A percentile compares a stretch with the other conserved stretches of the same genome.
Conservation (phyloP, 2,113 vertebrate species). For the Rhea pennata region DNA sequence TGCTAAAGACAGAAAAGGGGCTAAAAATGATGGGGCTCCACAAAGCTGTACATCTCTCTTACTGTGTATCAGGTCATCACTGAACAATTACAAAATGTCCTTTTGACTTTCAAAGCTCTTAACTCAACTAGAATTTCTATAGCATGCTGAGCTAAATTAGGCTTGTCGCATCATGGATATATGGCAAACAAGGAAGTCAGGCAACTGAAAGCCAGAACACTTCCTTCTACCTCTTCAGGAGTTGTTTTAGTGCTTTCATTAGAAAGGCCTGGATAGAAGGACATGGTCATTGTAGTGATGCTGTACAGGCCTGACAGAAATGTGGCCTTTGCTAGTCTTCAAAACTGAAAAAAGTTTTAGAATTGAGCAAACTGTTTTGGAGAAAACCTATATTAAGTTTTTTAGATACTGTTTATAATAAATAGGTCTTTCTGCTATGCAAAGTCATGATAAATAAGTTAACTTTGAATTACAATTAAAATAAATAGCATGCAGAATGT, state of each 20-base stretch:
- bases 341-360: not conserved
- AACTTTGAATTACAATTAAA: not conserved
- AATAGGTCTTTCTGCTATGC: not conserved
- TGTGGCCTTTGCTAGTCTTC: rapidly evolving
- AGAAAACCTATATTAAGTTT: not conserved
- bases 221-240: not conserved
- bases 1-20: not conserved
- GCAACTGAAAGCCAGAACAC: not conserved
- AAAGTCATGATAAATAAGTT: not conserved
- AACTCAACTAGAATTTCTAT: not conserved
- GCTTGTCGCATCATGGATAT: not conserved
- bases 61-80: not conserved
- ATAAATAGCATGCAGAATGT: not conserved
- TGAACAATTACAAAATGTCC: not conserved
- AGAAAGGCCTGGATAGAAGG: not conserved
- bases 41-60: not conserved
- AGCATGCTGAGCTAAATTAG: not conserved
- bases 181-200: not conserved
- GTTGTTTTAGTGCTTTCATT: not conserved
- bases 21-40: not conserved
- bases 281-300: not conserved
- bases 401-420: not conserved
- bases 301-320: not conserved
- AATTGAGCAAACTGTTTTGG: not conserved
- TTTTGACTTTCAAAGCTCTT: not conserved